Conservation (phyloP, 2,113 vertebrate genomes). For the Sander vitreus region DNA sequence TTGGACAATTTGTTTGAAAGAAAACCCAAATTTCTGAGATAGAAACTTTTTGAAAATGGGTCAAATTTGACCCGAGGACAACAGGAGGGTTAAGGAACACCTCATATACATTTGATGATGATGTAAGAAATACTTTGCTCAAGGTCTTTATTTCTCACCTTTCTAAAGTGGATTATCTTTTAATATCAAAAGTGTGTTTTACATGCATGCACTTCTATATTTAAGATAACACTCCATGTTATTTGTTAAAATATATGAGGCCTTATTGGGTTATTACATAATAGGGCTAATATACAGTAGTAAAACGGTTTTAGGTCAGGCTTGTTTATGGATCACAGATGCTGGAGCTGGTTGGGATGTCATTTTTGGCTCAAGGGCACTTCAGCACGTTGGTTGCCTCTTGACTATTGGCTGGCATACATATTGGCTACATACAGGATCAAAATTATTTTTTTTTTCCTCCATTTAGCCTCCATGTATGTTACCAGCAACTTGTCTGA, state of each 20-base stretch:
- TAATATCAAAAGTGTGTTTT: slow-evolving; percentile 1
- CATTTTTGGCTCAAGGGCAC: background rate
- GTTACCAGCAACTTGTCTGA: slow-evolving; percentile 38
- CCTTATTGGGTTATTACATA: slow-evolving; percentile 5
- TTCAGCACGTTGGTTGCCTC: background rate
- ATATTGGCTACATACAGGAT: background rate
- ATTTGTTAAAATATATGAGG: slow-evolving; percentile 1
- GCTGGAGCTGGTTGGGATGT: background rate
- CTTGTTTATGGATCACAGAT: background rate
- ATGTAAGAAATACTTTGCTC: background rate
- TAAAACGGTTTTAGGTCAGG: background rate
- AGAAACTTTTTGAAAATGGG: too few species aligned
- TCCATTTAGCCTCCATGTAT: slow-evolving; percentile 21
- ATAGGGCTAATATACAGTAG: slow-evolving; percentile 13
- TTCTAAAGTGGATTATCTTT: background rate
- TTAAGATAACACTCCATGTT: background rate
- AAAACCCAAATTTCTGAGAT: too few species aligned
- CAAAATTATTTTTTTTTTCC: background rate
- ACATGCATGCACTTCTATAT: background rate
- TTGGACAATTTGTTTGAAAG: too few species aligned
- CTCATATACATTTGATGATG: background rate
- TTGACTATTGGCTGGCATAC: background rate
- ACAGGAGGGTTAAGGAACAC: too few species aligned
- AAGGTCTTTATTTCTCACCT: background rate
- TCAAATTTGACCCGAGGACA: too few species aligned